phyloP scores from a whole-genome alignment of 2,888 invertebrate species.

The Nomada ruficornis region DNA sequence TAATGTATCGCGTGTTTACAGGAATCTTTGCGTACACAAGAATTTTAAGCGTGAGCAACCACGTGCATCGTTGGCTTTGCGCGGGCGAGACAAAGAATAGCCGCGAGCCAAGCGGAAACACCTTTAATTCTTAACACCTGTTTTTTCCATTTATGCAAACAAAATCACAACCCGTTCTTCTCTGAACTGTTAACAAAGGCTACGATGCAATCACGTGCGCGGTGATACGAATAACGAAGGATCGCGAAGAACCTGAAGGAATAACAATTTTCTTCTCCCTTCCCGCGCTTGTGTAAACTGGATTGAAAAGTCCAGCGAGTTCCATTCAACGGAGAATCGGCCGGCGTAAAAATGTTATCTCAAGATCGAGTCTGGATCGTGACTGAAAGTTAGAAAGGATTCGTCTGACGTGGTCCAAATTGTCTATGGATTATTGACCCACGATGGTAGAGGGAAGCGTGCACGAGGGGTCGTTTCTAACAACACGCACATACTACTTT shows the following conservation, averaged over 20 bases:
- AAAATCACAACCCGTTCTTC: slow-evolving; percentile 16
- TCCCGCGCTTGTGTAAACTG: neutral
- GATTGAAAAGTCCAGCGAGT: neutral
- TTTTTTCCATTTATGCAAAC: slow-evolving; percentile 20
- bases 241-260: too few species aligned
- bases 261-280: neutral
- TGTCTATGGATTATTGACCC: neutral
- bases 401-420: neutral
- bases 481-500: neutral
- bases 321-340: neutral
- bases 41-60: slow-evolving; percentile 10
- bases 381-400: too few species aligned
- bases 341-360: neutral
- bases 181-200: slow-evolving; percentile 9
- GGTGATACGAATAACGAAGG: slow-evolving; percentile 5
- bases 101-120: slow-evolving; percentile 5
- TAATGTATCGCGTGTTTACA: slow-evolving; percentile 35
- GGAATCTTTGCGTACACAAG: slow-evolving; percentile 18
- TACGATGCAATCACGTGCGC: slow-evolving; percentile 7
- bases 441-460: neutral
- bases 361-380: neutral
- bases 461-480: neutral
- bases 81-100: slow-evolving; percentile 1
- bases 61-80: slow-evolving; percentile 15
- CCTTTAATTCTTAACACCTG: neutral